Conservation (phyloP, 2,888 invertebrate species). For the Drosophila macrospina region DNA sequence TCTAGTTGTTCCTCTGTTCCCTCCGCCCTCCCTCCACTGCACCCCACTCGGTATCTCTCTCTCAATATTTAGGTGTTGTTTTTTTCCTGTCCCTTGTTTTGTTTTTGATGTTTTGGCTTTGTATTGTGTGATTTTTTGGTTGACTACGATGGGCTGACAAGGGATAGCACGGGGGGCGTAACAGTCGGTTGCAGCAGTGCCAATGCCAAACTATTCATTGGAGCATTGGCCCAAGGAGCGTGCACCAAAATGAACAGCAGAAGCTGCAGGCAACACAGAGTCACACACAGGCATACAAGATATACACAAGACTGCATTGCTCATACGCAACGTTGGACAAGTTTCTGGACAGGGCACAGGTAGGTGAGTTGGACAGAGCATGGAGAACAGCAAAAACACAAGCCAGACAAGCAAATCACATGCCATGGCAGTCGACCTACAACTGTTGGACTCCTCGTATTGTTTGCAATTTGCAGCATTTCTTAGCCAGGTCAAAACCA, state of each 20-base stretch:
- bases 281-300: constrained; percentile 8
- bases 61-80: constrained; percentile 18
- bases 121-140: constrained; percentile 73
- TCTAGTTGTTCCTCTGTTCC: constrained; percentile 17
- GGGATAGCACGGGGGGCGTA: constrained; percentile 6
- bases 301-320: constrained; percentile 51
- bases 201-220: constrained; percentile 63
- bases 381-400: constrained; percentile 27
- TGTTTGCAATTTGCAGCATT: constrained; percentile 72
- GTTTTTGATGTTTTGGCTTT: constrained; percentile 63
- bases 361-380: constrained; percentile 39
- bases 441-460: constrained; percentile 13
- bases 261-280: constrained; percentile 38
- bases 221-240: constrained; percentile 55
- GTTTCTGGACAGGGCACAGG: constrained; percentile 43
- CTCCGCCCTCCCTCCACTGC: too few species aligned
- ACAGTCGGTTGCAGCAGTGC: constrained; percentile 37
- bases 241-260: constrained; percentile 67
- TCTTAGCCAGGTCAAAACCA: constrained; percentile 49
- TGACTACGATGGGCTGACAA: constrained; percentile 35
- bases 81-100: constrained; percentile 24
- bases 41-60: background rate
- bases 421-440: constrained; percentile 54
- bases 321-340: constrained; percentile 73
- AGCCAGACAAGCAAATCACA: constrained; percentile 76